Conservation (phyloP, 2,888 invertebrate species). For the Teleogryllus oceanicus region DNA sequence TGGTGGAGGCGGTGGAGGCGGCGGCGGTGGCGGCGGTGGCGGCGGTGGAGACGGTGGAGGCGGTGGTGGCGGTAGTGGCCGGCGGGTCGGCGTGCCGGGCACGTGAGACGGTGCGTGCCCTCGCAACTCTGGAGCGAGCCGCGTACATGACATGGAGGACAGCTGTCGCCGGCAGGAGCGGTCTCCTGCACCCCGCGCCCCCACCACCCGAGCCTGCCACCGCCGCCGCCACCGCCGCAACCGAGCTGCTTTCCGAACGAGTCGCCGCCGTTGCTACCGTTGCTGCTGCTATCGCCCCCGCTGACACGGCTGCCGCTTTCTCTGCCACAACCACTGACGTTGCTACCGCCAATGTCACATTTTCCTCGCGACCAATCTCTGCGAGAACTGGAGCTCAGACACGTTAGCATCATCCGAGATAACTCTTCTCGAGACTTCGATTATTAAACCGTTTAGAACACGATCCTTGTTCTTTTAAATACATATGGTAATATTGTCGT, state of each 20-base stretch:
- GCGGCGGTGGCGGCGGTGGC: neutral
- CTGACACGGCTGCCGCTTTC: neutral
- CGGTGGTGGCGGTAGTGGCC: neutral
- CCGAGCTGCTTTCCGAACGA: neutral
- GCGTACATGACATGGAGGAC: constrained; percentile 4
- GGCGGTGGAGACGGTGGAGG: neutral
- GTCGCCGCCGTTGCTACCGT: neutral
- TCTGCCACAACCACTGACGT: too few species aligned
- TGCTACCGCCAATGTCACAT: too few species aligned
- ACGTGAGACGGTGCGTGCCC: neutral
- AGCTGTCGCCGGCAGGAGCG: neutral
- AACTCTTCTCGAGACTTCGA: too few species aligned
- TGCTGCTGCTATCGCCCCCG: neutral
- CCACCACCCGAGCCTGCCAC: neutral
- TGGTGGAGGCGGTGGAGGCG: neutral
- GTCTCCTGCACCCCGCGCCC: neutral
- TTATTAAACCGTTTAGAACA: too few species aligned
- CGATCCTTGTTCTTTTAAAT: too few species aligned
- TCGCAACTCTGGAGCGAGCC: neutral
- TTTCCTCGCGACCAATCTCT: too few species aligned
- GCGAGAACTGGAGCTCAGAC: too few species aligned
- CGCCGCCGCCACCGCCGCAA: neutral
- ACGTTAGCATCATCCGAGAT: too few species aligned
- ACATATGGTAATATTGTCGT: too few species aligned
- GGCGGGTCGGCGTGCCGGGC: neutral